Conservation (phyloP, 2,113 vertebrate genomes). For the Cololabis saira region DNA sequence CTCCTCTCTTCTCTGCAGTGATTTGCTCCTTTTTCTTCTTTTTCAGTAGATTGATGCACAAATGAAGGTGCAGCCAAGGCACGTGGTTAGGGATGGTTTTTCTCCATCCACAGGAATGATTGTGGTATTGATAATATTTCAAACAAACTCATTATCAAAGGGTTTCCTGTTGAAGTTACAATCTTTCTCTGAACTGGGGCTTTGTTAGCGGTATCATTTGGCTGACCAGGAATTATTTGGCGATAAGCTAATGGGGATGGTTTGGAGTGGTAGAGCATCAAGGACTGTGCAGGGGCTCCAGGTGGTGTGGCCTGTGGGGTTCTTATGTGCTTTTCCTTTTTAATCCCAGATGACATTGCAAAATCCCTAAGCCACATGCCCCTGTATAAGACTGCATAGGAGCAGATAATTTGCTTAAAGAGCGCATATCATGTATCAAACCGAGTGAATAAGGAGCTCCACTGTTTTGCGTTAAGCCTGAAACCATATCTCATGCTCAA, state of each 20-base stretch:
- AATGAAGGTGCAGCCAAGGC: conserved; percentile 69
- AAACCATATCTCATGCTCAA: conserved; percentile 34
- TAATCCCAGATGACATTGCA: conserved; percentile 82
- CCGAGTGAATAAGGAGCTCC: conserved; percentile 60
- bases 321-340: conserved; percentile 74
- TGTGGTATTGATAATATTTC: conserved; percentile 83
- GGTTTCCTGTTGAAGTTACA: conserved; percentile 82
- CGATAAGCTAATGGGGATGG: conserved; percentile 72
- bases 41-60: conserved; percentile 60
- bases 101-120: conserved; percentile 79
- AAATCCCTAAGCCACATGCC: conserved; percentile 64
- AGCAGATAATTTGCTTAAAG: conserved; percentile 67
- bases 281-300: conserved; percentile 68
- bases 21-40: conserved; percentile 26
- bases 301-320: conserved; percentile 66
- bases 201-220: conserved; percentile 79
- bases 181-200: conserved; percentile 80
- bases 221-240: conserved; percentile 79
- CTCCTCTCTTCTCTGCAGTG: conserved; percentile 61
- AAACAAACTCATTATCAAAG: conserved; percentile 83
- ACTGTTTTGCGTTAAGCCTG: conserved; percentile 64
- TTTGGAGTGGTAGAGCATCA: conserved; percentile 64
- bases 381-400: conserved; percentile 59
- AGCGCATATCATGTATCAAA: conserved; percentile 73
- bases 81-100: conserved; percentile 80